Base-by-base conservation (phyloP, 2,888 invertebrate genomes). In the Pollenia amentaria region DNA sequence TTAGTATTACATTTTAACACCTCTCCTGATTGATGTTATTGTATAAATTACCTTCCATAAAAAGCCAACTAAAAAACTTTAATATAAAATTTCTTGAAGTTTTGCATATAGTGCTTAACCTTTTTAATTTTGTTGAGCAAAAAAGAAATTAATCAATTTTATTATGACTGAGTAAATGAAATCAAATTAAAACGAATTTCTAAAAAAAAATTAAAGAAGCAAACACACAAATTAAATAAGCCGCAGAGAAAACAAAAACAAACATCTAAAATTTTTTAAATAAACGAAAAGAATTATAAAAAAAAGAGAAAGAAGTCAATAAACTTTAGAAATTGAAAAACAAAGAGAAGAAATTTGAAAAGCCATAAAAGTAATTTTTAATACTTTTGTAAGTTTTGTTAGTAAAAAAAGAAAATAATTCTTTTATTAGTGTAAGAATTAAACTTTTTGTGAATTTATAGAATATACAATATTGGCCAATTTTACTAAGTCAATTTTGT, bases 231-330 rank as follows among this genome's bases (percentile, higher is more conserved):
- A 42, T 16, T 55, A 53, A 53, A 53, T 42, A 67, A 29, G 48
- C 11, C 29, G n/a, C 40, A 10, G 21, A 42, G 21, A 46, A 29
- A 16, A 46, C 9, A 44, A 48, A 8, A n/a, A n/a, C n/a, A n/a
- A n/a, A n/a, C n/a, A n/a, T n/a, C n/a, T n/a, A n/a, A n/a, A n/a
- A n/a, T n/a, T n/a, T n/a, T n/a, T n/a, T n/a, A 46, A 9, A 18
- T n/a, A 62, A 62, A 62, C 12, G 11, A 0, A 62, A 40, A 57
- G 7, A 21, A 29, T 21, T 38, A 11, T 40, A 38, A 55, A 67
- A 48, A 65, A 21, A 38, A 18, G 14, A 18, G 16, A 60, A 69
- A 69, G 21, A 69, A 60, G 69, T 78, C 57, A 78, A 69, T 69
- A 51, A 60, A 69, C 78, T 69, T 60, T 38, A 51, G 42, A 69